Conservation (phyloP, 2,113 vertebrate species). For the Lanius ludovicianus region DNA sequence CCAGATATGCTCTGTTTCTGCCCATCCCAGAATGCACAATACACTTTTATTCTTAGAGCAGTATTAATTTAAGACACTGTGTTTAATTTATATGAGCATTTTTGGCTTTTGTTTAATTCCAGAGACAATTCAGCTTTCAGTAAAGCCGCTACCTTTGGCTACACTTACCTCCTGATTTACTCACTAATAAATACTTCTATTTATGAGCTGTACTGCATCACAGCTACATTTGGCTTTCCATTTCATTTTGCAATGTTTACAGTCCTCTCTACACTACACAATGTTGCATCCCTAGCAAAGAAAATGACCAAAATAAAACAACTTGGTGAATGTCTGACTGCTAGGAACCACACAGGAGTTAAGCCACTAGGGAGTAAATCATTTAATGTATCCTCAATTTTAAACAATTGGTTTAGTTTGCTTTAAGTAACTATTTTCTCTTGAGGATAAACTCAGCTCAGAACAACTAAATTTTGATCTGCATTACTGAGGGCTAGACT, state of each 20-base stretch:
- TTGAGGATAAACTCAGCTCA: background rate
- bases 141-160: background rate
- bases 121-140: background rate
- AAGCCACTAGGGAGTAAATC: background rate
- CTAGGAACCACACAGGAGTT: background rate
- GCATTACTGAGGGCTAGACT: background rate
- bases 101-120: background rate
- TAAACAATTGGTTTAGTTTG: background rate
- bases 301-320: background rate
- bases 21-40: background rate
- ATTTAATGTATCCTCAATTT: background rate
- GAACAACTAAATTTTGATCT: background rate
- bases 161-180: background rate
- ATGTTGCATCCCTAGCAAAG: background rate
- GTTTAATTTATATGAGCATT: background rate
- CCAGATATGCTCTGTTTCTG: background rate
- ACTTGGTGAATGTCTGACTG: background rate
- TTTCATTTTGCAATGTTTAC: background rate
- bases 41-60: rapidly evolving
- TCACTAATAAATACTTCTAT: background rate
- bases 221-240: background rate
- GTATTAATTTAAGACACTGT: background rate
- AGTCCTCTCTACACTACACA: background rate
- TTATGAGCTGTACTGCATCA: background rate
- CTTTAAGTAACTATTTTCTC: background rate